phyloP scores from a whole-genome alignment of 2,113 vertebrate genomes.

The Lipotes vexillifer region DNA sequence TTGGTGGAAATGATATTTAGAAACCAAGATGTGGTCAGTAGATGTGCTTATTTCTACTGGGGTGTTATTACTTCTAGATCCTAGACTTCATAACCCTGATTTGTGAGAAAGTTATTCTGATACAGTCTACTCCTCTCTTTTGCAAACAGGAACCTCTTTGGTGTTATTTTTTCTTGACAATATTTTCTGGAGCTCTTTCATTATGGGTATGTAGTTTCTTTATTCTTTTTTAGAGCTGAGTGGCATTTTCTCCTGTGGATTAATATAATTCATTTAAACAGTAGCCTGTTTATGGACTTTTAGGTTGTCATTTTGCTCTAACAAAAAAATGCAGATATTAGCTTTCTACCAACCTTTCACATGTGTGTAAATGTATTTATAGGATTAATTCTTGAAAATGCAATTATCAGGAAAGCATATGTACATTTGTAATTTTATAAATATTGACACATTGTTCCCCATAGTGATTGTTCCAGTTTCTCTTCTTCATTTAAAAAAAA shows the following conservation, averaged over 20 bases:
- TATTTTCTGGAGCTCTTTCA: neutral
- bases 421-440: neutral
- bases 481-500: neutral
- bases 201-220: neutral
- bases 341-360: neutral
- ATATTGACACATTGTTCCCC: neutral
- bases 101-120: neutral
- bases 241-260: neutral
- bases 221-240: neutral
- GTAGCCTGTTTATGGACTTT: neutral
- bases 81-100: neutral
- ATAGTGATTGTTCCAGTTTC: no score
- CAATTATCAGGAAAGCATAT: neutral
- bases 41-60: neutral
- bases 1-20: neutral
- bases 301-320: neutral
- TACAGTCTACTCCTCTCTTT: neutral
- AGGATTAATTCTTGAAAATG: neutral
- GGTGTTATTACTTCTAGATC: neutral
- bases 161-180: neutral
- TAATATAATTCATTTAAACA: neutral
- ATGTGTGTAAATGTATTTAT: neutral
- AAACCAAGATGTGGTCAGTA: neutral
- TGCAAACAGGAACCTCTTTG: neutral
- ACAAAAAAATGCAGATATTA: neutral